Percentiles rank a stretch among this genome's conserved stretches.
These are phyloP conservation scores for Lucifuga dentata DNA, from an alignment of 2,113 vertebrate genomes.

Conservation along the genomic window DNA sequence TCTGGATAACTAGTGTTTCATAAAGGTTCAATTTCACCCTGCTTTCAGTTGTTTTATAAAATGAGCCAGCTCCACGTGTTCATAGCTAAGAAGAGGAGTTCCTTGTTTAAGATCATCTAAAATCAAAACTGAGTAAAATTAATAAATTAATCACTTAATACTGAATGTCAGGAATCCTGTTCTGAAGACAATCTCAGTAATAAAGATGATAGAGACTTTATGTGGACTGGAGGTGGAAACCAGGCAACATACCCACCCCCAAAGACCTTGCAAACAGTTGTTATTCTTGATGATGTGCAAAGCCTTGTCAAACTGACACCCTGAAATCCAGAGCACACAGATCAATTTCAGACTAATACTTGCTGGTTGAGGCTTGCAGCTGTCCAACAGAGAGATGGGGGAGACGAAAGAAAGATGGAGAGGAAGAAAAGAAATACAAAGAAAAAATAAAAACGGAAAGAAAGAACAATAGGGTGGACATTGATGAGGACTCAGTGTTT, in stretches of 20 bases:
- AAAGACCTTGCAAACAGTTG: slow-evolving; percentile 43
- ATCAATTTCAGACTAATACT: slow-evolving; percentile 46
- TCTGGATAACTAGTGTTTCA: too few species aligned
- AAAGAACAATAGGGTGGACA: background rate
- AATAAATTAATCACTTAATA: too few species aligned
- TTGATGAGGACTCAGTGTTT: too few species aligned
- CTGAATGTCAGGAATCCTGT: too few species aligned
- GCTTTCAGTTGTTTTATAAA: too few species aligned
- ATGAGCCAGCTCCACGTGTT: too few species aligned
- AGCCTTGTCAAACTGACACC: slow-evolving; percentile 59
- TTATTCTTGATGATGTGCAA: slow-evolving; percentile 64
- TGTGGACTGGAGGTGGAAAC: slow-evolving; percentile 2
- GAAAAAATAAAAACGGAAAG: background rate
- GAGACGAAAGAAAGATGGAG: background rate
- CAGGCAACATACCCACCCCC: background rate
- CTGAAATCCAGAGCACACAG: slow-evolving; percentile 44
- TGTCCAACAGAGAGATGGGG: slow-evolving; percentile 26
- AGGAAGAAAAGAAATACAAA: background rate
- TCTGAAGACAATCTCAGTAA: background rate
- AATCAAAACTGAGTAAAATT: too few species aligned
- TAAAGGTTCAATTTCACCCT: too few species aligned
- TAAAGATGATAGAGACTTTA: background rate
- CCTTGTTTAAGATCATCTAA: too few species aligned
- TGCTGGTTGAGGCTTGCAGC: slow-evolving; percentile 65
- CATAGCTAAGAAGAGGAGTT: too few species aligned